phyloP scores from a whole-genome alignment of 2,797 vertebrate genomes.

The Anguilla pacifica region DNA sequence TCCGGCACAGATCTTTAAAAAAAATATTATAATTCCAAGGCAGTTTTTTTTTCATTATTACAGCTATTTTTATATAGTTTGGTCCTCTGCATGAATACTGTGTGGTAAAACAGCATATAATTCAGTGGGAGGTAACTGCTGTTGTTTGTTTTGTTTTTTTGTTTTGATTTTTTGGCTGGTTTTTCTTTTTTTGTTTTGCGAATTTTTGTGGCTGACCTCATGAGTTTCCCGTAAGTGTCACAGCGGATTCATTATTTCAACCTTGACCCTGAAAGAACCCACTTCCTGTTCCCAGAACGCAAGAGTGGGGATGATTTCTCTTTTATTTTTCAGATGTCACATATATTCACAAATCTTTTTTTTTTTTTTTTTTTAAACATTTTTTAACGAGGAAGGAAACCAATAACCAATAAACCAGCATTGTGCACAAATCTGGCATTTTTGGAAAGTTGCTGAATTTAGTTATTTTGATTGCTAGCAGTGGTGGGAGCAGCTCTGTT shows the following conservation, averaged over 20 bases:
- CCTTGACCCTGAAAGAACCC: conserved; percentile 32
- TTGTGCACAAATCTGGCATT: background rate
- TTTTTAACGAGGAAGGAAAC: background rate
- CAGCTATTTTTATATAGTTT: background rate
- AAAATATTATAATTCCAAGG: background rate
- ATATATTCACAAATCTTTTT: too few relatives aligned
- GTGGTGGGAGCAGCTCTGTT: background rate
- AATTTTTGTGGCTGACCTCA: background rate
- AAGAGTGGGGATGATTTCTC: background rate
- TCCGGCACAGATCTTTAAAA: too few relatives aligned
- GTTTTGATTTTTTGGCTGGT: too few relatives aligned
- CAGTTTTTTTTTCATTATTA: background rate
- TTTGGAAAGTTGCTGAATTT: background rate
- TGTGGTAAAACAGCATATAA: background rate
- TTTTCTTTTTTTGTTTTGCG: conserved; percentile 37
- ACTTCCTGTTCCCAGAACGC: conserved; percentile 46
- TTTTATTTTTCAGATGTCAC: background rate
- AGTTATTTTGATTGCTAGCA: background rate
- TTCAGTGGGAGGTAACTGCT: background rate
- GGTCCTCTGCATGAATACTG: background rate
- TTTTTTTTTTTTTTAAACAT: too few relatives aligned
- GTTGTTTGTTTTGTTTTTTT: background rate
- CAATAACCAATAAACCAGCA: background rate
- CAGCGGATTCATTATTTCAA: conserved; percentile 29
- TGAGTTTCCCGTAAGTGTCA: conserved; percentile 54